Base-by-base conservation (phyloP, 92 coral and sea anemone species). In the Ricordea florida region DNA sequence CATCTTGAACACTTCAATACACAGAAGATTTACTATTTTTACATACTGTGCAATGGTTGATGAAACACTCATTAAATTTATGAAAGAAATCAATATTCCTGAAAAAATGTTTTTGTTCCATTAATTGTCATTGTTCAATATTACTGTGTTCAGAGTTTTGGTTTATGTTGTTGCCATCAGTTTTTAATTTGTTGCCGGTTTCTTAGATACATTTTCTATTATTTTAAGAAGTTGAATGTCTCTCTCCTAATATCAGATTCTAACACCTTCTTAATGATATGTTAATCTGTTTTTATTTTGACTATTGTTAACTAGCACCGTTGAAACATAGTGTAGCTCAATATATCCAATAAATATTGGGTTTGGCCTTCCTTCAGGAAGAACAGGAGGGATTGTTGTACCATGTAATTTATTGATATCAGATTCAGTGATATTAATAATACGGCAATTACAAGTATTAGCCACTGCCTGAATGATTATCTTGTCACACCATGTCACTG, bases 401-500 rank as follows among this genome's bases (percentile, higher is more conserved):
- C 45, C 66, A 46, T 76, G 46, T 4, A 20, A 43, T 72, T 68
- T 57, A 38, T 57, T 38, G 14, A 43, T 24, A 43, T 73, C 58
- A 57, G 80, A 58, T 15, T 78, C 69, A 58, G 37, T 23, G 37
- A 57, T 57, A 23, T 57, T 33, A 57, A 57, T 57, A 15, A 33
- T 37, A 18, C 57, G n/a, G 29, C 72, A 78, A 78, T 57, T 51
- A 25, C 36, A 42, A 6, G 85, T 78, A 57, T 78, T 78, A 21
- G 85, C 85, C 14, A 78, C 85, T 38, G 84, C 84, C 31, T 66
- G 68, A 2, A 74, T 74, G 15, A 66, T 78, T 78, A 76, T n/a
- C n/a, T n/a, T n/a, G n/a, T n/a, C n/a, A 42, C 77, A 78, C 84
- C 84, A 78, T 37, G 81, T 73, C 28, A 81, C 82, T 59, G 50